Evolutionary conservation across 2,888 invertebrate genomes (phyloP), one percentile per base, ranked within the genome.

Genomic region (Isoperla grammatica): DNA sequence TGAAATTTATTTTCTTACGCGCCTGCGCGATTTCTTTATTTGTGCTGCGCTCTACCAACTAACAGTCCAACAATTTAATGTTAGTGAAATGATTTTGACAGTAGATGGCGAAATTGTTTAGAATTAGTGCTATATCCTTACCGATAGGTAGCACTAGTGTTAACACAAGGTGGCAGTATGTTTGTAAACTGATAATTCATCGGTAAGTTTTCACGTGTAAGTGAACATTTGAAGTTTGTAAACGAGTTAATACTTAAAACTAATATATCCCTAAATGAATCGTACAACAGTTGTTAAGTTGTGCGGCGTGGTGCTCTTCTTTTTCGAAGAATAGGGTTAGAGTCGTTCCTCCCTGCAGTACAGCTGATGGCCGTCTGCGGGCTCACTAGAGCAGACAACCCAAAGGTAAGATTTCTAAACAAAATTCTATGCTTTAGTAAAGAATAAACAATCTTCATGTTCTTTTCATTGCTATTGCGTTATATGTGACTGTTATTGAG

Each of bases 151-250:
- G 72, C 74, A 72, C 69, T 69, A 70, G 73, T 73, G 73, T 45
- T 57, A 37, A 48, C 37, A 13, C 40, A 46, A 49, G 72, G 71
- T 72, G 71, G 72, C 73, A 75, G 75, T 75, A 75, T 77, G 77
- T 77, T 77, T 77, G 75, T 76, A 76, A 76, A 77, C 75, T 77
- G 75, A 75, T 74, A 71, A 74, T 74, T 74, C 59, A 56, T 63
- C 53, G 57, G 48, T 53, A 60, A 60, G 57, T 72, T 73, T 72
- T 70, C 71, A 75, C 72, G 73, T 75, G 75, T 70, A 67, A 69
- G 68, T 71, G 71, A 72, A 71, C 59, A 61, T 64, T 64, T 65
- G 58, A 62, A 48, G 23, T 40, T 40, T 60, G 17, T 61, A 11
- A 48, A 40, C 20, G 15, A 39, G 22, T 57, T 42, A 55, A 56